Evolutionary conservation across 2,888 invertebrate genomes (phyloP).

Genomic region (Drosophila siamana): DNA sequence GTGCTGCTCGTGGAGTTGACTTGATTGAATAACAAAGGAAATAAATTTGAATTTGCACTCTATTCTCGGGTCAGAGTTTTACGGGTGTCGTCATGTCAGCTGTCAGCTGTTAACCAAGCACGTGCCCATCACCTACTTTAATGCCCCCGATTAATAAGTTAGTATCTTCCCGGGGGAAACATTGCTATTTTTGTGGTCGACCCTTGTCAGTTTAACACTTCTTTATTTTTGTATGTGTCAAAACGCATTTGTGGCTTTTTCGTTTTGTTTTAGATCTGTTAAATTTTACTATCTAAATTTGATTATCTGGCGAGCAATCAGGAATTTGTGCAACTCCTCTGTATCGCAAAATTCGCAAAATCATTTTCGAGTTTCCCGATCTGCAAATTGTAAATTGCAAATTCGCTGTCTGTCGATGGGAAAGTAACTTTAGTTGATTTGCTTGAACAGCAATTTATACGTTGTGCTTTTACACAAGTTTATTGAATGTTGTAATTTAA

Average conservation of each 20-base stretch:
- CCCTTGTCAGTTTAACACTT: constrained; percentile 43
- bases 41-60: constrained; percentile 15
- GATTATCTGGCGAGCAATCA: background rate
- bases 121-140: constrained; percentile 9
- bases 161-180: background rate
- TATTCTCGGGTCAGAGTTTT: background rate
- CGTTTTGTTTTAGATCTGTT: constrained; percentile 13
- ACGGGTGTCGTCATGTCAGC: constrained; percentile 27
- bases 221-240: constrained; percentile 23
- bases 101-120: constrained; percentile 28
- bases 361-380: background rate
- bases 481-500: constrained; percentile 27
- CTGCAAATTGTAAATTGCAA: background rate
- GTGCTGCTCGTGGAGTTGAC: constrained; percentile 1
- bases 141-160: constrained; percentile 29
- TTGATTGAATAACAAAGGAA: constrained; percentile 17
- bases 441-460: background rate
- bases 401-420: background rate
- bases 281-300: background rate
- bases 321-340: background rate
- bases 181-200: constrained; percentile 17
- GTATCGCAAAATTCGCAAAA: too few relatives aligned
- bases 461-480: background rate
- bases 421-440: background rate
- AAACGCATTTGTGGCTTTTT: constrained; percentile 10